Evolutionary conservation across 2,113 vertebrate species (phyloP).

Genomic region (Felis chaus): DNA sequence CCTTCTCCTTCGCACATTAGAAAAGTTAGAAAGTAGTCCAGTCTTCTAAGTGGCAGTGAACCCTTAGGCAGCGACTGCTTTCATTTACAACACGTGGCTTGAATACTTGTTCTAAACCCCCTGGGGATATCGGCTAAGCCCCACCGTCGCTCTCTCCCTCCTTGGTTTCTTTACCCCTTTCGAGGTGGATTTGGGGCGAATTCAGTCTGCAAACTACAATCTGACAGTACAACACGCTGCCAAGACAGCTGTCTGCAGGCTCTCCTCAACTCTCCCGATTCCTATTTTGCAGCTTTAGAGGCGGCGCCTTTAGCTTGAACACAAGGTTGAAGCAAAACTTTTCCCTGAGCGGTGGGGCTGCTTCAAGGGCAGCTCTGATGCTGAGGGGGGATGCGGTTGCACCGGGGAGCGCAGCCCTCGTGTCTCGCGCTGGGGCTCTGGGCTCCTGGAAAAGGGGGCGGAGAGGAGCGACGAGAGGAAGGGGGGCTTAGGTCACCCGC

Average conservation of each 20-base stretch:
- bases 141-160: not conserved
- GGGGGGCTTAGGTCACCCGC: slow-evolving; percentile 51
- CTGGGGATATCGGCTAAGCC: not conserved
- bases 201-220: not conserved
- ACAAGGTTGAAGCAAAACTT: slow-evolving; percentile 16
- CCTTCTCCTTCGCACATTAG: not conserved
- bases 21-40: not conserved
- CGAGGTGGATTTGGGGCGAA: not conserved
- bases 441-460: slow-evolving; percentile 48
- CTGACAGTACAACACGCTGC: not conserved
- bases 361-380: not conserved
- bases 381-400: not conserved
- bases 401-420: rapidly evolving
- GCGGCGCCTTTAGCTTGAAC: not conserved
- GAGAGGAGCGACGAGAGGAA: slow-evolving; percentile 47
- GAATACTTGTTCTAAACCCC: not conserved
- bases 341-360: not conserved
- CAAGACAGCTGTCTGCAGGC: not conserved
- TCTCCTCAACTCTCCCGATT: not conserved
- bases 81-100: not conserved
- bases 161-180: not conserved
- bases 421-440: not conserved
- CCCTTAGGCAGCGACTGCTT: not conserved
- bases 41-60: not conserved
- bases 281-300: not conserved